These are phyloP conservation scores for Mesaphorura yosii DNA, from an alignment of 1,140 invertebrate species.

Conservation along the genomic window DNA sequence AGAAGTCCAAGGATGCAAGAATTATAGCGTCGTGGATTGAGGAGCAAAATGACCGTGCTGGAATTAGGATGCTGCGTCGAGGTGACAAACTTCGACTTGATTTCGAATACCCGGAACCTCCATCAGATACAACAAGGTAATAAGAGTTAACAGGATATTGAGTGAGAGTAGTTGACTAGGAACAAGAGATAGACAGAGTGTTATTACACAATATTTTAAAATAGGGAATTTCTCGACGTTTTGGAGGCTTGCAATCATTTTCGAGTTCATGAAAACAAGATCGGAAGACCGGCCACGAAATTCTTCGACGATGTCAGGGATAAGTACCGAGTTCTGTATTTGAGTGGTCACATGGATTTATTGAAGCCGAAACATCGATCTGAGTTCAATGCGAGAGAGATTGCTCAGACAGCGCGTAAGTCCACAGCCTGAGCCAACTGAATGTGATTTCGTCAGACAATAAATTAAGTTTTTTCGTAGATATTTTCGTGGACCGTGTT, in stretches of 20 bases:
- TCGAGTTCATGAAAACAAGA: background rate
- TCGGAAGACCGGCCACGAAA: slow-evolving; percentile 6
- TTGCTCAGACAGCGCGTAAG: slow-evolving; percentile 20
- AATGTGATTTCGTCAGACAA: no score
- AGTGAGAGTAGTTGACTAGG: no score
- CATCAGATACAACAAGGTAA: no score
- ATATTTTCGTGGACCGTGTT: background rate
- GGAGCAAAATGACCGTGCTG: no score
- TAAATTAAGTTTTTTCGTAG: no score
- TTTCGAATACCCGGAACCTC: no score
- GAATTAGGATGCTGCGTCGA: no score
- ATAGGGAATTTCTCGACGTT: slow-evolving; percentile 21
- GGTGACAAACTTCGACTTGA: no score
- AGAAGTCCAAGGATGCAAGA: slow-evolving; percentile 11
- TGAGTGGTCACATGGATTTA: slow-evolving; percentile 22
- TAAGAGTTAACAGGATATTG: no score
- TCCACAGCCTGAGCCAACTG: no score
- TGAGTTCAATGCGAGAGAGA: slow-evolving; percentile 20
- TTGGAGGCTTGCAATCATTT: slow-evolving; percentile 27
- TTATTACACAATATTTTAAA: no score
- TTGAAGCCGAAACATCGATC: slow-evolving; percentile 9
- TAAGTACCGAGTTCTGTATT: slow-evolving; percentile 22
- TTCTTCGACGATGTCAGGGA: slow-evolving; percentile 27
- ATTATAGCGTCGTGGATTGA: slow-evolving; percentile 17
- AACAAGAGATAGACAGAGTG: no score